A percentile compares a stretch with the other conserved stretches of the same genome.
These are phyloP conservation scores for Malurus leucopterus DNA, from an alignment of 2,797 vertebrate genomes.

Conservation along the genomic window DNA sequence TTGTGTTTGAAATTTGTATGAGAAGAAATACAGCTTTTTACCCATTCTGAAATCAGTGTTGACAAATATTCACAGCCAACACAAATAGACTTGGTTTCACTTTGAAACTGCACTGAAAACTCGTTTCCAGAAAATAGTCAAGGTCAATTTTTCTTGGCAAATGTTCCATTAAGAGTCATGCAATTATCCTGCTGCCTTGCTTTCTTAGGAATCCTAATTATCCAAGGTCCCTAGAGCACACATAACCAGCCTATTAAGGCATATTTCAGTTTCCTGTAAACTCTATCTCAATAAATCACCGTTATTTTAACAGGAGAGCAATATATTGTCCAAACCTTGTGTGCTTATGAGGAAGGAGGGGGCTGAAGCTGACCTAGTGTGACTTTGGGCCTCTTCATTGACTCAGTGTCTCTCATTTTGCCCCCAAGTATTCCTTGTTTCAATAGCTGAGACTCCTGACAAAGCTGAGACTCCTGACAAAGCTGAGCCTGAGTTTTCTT, in stretches of 20 bases:
- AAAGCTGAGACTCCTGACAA: not conserved
- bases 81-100: not conserved
- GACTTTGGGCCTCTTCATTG: not conserved
- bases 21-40: not conserved
- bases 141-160: not conserved
- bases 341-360: not conserved
- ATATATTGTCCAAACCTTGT: not conserved
- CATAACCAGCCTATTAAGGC: not conserved
- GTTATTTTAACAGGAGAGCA: not conserved
- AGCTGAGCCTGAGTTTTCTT: not conserved
- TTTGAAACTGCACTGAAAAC: not conserved
- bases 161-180: not conserved
- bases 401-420: not conserved
- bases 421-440: not conserved
- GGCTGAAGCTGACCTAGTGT: not conserved
- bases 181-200: not conserved
- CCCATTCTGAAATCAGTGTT: not conserved
- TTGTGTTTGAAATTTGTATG: not conserved
- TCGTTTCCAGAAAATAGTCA: not conserved
- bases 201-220: conserved; percentile 23
- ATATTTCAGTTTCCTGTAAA: conserved; percentile 4
- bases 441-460: not conserved
- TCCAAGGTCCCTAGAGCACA: not conserved
- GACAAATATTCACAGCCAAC: not conserved
- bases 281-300: not conserved